Evolutionary conservation across 2,113 vertebrate species (phyloP).

Genomic region (Lophius piscatorius): DNA sequence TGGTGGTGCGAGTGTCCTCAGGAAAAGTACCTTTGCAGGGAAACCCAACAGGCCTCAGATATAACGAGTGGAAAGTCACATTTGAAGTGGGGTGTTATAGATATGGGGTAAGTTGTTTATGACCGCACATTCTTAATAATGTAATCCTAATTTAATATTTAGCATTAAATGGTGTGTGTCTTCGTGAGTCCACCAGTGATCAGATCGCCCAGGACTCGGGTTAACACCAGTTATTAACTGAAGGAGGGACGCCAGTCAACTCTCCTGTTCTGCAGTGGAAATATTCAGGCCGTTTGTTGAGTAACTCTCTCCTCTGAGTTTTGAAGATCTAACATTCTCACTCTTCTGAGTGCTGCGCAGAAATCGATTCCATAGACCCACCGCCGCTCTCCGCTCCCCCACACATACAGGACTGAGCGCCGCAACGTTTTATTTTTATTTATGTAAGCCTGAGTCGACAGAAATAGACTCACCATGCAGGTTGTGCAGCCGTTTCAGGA

Average conservation of each 20-base stretch:
- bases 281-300: neutral
- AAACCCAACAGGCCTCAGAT: neutral
- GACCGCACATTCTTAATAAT: too few species aligned
- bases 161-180: too few species aligned
- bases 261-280: neutral
- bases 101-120: too few species aligned
- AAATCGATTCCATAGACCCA: conserved; percentile 61
- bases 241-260: neutral
- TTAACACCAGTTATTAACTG: neutral
- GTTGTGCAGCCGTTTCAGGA: conserved; percentile 40
- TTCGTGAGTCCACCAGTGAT: too few species aligned
- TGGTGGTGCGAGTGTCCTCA: conserved; percentile 17
- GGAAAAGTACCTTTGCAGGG: conserved; percentile 15
- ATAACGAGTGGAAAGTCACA: neutral
- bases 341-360: conserved; percentile 51
- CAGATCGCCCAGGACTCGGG: too few species aligned
- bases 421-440: conserved; percentile 59
- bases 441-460: conserved; percentile 65
- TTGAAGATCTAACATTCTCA: conserved; percentile 44
- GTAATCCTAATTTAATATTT: too few species aligned
- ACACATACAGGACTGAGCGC: conserved; percentile 29
- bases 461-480: conserved; percentile 54
- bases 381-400: conserved; percentile 18
- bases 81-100: neutral
- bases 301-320: conserved; percentile 44